phyloP scores from a whole-genome alignment of 2,113 vertebrate genomes.

The Leptocoma aspasia region DNA sequence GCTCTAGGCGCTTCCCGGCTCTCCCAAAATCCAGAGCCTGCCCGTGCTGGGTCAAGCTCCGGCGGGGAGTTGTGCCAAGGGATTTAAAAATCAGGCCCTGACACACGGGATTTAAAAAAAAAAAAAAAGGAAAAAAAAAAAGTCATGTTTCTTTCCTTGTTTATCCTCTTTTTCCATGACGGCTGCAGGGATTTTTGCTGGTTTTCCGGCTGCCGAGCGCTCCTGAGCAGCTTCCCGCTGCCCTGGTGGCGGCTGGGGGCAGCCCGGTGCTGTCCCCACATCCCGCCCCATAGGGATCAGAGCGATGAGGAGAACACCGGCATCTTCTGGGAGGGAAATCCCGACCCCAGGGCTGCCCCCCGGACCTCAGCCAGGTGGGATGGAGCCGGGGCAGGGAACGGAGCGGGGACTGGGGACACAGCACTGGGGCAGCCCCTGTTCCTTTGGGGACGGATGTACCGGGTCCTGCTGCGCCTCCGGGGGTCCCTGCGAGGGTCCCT shows the following conservation, averaged over 20 bases:
- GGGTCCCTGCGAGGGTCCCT: background rate
- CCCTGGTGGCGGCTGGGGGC: too few species aligned
- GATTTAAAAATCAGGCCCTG: background rate
- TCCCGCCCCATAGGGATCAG: background rate
- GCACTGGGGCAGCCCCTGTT: background rate
- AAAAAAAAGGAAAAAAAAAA: background rate
- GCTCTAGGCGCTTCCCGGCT: background rate
- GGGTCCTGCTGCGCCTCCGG: background rate
- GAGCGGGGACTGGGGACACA: background rate
- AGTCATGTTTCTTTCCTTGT: constrained; percentile 19
- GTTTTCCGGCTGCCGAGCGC: background rate
- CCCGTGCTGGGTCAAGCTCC: background rate
- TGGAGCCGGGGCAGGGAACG: background rate
- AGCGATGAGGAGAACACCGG: fast-evolving
- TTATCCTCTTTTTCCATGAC: constrained; percentile 59
- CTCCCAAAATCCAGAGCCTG: background rate
- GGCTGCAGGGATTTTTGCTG: background rate
- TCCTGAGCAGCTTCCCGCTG: background rate
- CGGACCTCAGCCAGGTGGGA: background rate
- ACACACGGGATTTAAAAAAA: background rate
- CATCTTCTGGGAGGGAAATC: background rate
- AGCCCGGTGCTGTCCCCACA: background rate
- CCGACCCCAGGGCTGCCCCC: background rate
- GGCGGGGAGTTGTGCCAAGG: background rate
- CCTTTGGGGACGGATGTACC: fast-evolving